phyloP scores from a whole-genome alignment of 2,888 invertebrate species.

The Gonocerus acuteangulatus region DNA sequence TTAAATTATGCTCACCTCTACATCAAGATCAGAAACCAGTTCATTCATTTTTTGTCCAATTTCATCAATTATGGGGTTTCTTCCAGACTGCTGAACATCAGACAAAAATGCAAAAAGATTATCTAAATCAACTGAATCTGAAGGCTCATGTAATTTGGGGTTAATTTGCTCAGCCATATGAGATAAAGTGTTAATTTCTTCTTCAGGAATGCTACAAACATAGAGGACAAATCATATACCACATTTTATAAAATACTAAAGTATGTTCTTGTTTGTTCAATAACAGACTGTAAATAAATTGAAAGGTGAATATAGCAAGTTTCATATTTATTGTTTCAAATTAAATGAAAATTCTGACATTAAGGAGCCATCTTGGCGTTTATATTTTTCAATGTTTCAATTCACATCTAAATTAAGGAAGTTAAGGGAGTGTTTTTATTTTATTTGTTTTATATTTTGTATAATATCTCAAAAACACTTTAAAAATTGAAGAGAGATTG shows the following conservation, averaged over 20 bases:
- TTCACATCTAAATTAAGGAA: too few species aligned
- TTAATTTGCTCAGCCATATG: slow-evolving; percentile 66
- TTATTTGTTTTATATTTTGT: too few species aligned
- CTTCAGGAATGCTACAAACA: slow-evolving; percentile 55
- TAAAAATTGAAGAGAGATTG: too few species aligned
- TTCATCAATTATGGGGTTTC: slow-evolving; percentile 63
- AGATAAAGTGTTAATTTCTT: slow-evolving; percentile 61
- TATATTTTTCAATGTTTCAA: too few species aligned
- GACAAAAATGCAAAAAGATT: slow-evolving; percentile 84
- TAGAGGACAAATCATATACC: not conserved
- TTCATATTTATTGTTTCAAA: too few species aligned
- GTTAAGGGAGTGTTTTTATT: too few species aligned
- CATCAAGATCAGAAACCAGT: slow-evolving; percentile 71
- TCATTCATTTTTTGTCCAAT: slow-evolving; percentile 78
- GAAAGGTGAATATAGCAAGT: not conserved
- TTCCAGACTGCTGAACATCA: slow-evolving; percentile 58
- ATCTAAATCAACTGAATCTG: slow-evolving; percentile 75
- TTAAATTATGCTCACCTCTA: slow-evolving; percentile 59
- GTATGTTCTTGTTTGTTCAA: slow-evolving; percentile 9
- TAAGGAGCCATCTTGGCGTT: too few species aligned
- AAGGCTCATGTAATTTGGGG: slow-evolving; percentile 48
- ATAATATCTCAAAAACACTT: too few species aligned
- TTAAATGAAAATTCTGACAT: too few species aligned
- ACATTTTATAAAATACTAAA: too few species aligned
- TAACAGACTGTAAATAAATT: slow-evolving; percentile 33